phyloP scores from a whole-genome alignment of 2,888 invertebrate genomes.

The Brachyopa scutellaris region DNA sequence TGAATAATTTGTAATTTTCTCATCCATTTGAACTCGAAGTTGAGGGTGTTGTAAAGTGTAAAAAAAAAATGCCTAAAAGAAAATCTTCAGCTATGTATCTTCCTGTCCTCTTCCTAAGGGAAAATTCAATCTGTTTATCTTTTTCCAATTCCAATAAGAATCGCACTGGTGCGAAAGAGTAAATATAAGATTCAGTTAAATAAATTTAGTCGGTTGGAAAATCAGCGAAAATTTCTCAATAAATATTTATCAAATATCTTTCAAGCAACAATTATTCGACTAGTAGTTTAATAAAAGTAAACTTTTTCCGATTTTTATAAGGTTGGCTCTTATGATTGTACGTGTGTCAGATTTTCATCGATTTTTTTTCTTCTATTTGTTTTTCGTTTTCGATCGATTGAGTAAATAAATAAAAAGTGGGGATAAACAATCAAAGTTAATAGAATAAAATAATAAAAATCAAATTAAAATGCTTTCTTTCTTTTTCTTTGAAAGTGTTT shows the following conservation, averaged over 20 bases:
- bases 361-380: slow-evolving; percentile 32
- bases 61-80: slow-evolving; percentile 10
- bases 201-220: slow-evolving; percentile 44
- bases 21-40: not conserved
- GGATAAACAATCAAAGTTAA: not conserved
- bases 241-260: not conserved
- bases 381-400: slow-evolving; percentile 50
- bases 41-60: slow-evolving; percentile 29
- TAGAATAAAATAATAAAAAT: not conserved
- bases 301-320: not conserved
- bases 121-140: slow-evolving; percentile 43
- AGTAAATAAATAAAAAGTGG: slow-evolving; percentile 41
- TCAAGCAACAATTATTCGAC: not conserved
- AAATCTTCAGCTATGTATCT: slow-evolving; percentile 15
- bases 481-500: too few species aligned
- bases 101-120: not conserved
- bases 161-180: slow-evolving; percentile 27
- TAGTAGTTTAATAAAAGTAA: too few species aligned
- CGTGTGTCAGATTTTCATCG: slow-evolving; percentile 1
- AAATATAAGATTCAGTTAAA: not conserved
- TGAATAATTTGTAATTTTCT: slow-evolving; percentile 30
- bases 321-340: slow-evolving; percentile 4
- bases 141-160: slow-evolving; percentile 52
- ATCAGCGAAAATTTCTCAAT: not conserved
- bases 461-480: slow-evolving; percentile 3